Evolutionary conservation across 1,140 invertebrate species (phyloP).

Genomic region (Diachasma alloeum): DNA sequence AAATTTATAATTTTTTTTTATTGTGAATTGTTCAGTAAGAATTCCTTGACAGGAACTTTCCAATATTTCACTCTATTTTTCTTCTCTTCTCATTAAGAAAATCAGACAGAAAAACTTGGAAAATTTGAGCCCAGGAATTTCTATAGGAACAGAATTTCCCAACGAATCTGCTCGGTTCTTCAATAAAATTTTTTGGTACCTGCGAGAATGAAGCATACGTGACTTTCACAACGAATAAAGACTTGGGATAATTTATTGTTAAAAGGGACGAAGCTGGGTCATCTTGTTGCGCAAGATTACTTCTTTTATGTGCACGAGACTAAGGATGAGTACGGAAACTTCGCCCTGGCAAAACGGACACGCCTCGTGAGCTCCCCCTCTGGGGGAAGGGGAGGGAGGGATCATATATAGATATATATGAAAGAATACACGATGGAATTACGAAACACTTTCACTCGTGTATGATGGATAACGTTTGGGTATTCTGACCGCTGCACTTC

Average conservation of each 20-base stretch:
- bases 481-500: conserved; percentile 22
- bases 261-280: neutral
- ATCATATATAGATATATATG: neutral
- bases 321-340: conserved; percentile 6
- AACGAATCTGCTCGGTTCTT: no score
- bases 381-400: neutral
- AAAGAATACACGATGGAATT: conserved; percentile 18
- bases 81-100: no score
- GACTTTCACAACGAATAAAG: conserved; percentile 16
- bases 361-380: neutral
- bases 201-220: neutral
- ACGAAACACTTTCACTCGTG: conserved; percentile 27
- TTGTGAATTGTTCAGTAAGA: no score
- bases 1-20: no score
- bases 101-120: no score
- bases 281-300: neutral
- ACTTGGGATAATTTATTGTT: neutral
- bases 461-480: conserved; percentile 21
- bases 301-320: neutral
- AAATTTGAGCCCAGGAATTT: no score
- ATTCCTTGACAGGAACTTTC: no score
- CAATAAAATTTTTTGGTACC: no score
- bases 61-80: no score
- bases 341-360: conserved; percentile 4
- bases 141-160: no score